Evolutionary conservation across 2,113 vertebrate species (phyloP), one percentile per base, ranked within the genome.

Genomic region (Podilymbus podiceps): DNA sequence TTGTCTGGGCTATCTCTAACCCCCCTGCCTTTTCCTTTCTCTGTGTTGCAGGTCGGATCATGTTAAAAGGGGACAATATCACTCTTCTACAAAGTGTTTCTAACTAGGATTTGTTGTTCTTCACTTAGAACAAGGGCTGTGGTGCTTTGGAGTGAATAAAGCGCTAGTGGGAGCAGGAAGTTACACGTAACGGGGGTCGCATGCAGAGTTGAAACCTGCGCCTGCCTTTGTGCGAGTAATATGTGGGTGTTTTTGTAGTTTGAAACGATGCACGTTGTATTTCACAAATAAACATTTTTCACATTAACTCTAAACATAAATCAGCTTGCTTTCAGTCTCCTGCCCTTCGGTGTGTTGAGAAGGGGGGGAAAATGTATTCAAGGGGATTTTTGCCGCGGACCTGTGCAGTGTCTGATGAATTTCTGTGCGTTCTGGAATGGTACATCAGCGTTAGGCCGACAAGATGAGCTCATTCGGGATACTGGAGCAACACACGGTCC

Each of bases 31-130:
- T 63, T 59, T 33, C 46, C 14, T 75, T 72, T 46, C 84, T 96
- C 50, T 96, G 24, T 97, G 40, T 97, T 96, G 35, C 97, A 99
- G 99, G 99, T 89, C 99, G 99, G 96, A 98, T 99, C 98, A 99
- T 99, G 99, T 97, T 99, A 63, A 99, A 99, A 97, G 99, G 99
- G 95, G 99, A 99, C 98, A 99, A 99, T 96, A 99, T 99, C 88
- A 99, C 99, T 68, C 98, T 99, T 75, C 98, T 99, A 44, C 99
- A 99, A 93, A 99, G 99, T 59, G 99, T 99, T 73, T 97, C 99
- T 91, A 99, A 49, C 95, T 99, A 98, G 98, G 93, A 28, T 8
- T 73, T 52, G 62, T 47, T 12, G 31, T 24, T 90, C 35, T 73
- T 23, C 13, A 0, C 24, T 15, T 46, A 8, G 16, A 77, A 18